Conservation (phyloP, 2,797 vertebrate species). For the Enteromius viviparus region DNA sequence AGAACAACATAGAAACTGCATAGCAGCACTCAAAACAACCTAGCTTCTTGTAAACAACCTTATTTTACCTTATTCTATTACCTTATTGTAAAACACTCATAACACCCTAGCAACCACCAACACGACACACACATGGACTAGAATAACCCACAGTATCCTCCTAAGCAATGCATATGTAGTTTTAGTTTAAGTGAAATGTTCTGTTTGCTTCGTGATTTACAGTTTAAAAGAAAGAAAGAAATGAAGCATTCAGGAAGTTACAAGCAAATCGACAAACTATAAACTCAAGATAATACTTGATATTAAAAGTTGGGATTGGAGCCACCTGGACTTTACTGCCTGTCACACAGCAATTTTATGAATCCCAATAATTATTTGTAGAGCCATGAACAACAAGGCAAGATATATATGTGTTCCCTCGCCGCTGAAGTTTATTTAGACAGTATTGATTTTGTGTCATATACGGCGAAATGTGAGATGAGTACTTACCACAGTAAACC, state of each 20-base stretch:
- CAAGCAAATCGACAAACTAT: conserved; percentile 31
- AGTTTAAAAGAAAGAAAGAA: conserved; percentile 15
- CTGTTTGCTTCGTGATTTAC: background rate
- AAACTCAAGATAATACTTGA: conserved; percentile 42
- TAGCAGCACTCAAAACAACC: background rate
- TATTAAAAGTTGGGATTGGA: conserved; percentile 33
- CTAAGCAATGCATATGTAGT: background rate
- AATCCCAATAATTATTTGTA: conserved; percentile 52
- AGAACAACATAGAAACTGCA: too few relatives aligned
- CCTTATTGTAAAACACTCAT: too few relatives aligned
- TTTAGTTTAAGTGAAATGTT: background rate
- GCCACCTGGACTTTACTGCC: conserved; percentile 45
- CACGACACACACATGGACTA: background rate
- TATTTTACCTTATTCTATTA: too few relatives aligned
- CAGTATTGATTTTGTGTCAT: conserved; percentile 77
- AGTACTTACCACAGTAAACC: conserved; percentile 76
- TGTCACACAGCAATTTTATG: conserved; percentile 52
- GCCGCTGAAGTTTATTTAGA: conserved; percentile 78
- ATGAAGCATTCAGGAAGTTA: conserved; percentile 23
- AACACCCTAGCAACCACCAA: background rate
- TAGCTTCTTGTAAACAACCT: too few relatives aligned
- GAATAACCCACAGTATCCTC: background rate
- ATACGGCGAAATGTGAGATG: conserved; percentile 70
- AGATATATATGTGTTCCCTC: conserved; percentile 57
- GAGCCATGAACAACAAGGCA: conserved; percentile 54